These are phyloP conservation scores for Drosophila algonquin DNA, from an alignment of 2,888 invertebrate genomes.

Conservation along the genomic window DNA sequence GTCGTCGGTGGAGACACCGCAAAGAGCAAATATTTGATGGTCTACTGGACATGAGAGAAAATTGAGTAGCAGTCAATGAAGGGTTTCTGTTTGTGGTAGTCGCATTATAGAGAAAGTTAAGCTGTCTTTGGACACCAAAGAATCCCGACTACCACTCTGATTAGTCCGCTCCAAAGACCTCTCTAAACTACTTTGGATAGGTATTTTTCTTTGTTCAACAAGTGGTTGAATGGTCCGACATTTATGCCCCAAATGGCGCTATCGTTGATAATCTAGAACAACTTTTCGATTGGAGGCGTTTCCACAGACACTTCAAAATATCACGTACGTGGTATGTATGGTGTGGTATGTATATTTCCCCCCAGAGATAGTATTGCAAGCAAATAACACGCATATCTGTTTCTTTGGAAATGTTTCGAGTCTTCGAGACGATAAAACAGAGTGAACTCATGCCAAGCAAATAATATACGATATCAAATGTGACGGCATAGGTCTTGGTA, in stretches of 20 bases:
- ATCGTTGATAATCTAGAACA: slow-evolving; percentile 12
- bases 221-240: background rate
- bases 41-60: slow-evolving; percentile 44
- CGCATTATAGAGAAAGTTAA: background rate
- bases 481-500: slow-evolving; percentile 30
- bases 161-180: background rate
- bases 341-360: slow-evolving; percentile 8
- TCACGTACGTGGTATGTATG: slow-evolving; percentile 43
- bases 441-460: slow-evolving; percentile 1
- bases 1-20: background rate
- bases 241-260: background rate
- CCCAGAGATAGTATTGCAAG: slow-evolving; percentile 6
- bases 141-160: background rate
- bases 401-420: slow-evolving; percentile 33
- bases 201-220: background rate
- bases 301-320: slow-evolving; percentile 29
- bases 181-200: background rate
- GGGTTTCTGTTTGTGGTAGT: slow-evolving; percentile 5
- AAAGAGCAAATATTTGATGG: slow-evolving; percentile 38
- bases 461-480: slow-evolving; percentile 26
- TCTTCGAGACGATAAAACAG: slow-evolving; percentile 23
- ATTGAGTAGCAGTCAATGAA: slow-evolving; percentile 21
- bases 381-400: slow-evolving; percentile 44
- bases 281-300: background rate
- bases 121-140: background rate